Conservation (phyloP, 2,113 vertebrate species). For the Hyla sarda region DNA sequence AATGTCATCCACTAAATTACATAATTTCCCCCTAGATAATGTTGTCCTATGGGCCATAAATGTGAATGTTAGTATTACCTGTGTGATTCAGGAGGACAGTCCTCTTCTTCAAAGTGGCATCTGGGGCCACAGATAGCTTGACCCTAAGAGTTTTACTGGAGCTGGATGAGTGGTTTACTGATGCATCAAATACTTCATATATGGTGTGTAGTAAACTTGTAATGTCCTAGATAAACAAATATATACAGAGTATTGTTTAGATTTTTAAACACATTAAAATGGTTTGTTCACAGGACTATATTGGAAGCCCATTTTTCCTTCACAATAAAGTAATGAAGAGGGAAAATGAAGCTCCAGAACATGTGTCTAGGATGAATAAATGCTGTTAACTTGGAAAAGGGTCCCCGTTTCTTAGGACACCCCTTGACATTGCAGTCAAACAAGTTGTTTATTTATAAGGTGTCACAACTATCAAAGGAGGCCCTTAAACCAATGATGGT, state of each 20-base stretch:
- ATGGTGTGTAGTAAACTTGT: conserved; percentile 97
- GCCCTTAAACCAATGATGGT: no score
- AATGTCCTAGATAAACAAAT: conserved; percentile 85
- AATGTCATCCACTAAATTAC: background rate
- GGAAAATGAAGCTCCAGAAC: background rate
- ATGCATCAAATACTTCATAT: conserved; percentile 96
- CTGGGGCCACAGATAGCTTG: conserved; percentile 93
- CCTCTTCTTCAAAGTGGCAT: conserved; percentile 90
- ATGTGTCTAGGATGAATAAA: background rate
- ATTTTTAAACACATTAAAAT: no score
- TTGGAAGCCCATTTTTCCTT: background rate
- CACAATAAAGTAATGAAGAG: background rate
- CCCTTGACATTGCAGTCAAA: no score
- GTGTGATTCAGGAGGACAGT: conserved; percentile 78
- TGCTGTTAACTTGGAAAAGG: no score
- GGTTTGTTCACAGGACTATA: background rate
- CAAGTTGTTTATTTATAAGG: no score
- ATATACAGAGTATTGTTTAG: no score
- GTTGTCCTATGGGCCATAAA: background rate
- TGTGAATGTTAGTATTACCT: conserved; percentile 70
- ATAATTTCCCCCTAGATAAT: background rate
- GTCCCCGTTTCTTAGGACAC: no score
- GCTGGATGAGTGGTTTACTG: conserved; percentile 94
- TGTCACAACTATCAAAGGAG: no score
- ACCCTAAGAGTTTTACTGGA: conserved; percentile 95